Base-by-base conservation (phyloP, 2,888 invertebrate genomes). In the Syrphus vitripennis region DNA sequence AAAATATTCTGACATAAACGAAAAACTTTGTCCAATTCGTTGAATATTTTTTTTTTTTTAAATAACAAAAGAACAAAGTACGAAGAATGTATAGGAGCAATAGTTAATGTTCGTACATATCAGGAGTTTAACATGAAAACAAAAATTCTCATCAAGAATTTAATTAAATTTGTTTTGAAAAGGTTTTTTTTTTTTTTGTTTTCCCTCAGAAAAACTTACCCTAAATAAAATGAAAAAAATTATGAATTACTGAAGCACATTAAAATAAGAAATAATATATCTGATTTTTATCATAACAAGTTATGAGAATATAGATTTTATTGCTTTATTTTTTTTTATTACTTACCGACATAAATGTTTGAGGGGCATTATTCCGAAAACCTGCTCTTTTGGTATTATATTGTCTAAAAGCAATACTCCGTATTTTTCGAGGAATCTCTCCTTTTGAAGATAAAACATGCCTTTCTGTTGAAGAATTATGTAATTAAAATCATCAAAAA, bases 271-370 rank as follows among this genome's bases (percentile, higher is more conserved):
- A 29, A 42, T 12, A 42, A 16, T 24, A 24, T 24, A 26, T 63
- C 29, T 42, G 16, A 42, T 12, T 24, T 40, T n/a, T 3, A 24
- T 7, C 21, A 6, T 14, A 50, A 50, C 50, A 3, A 21, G 3
- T 26, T 9, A 29, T n/a, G 1, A 16, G 9, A 55, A 55, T 9
- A 31, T 12, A 4, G 10, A 21, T 7, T 63, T 26, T 26, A 26
- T 1, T n/a, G 9, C 1, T 40, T 24, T 40, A 7, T 16, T 59
- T 40, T 61, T 40, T 37, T 14, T 3, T 3, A n/a, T 21, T 24
- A 91, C 91, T 90, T 88, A 92, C 92, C 93, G 93, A 89, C 96
- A 95, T 3, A 97, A 91, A 91, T 97, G 97, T 88, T 95, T 96
- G 75, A 97, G 92, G 88, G 96, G 95, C n/a, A 92, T 91, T 69